Conservation (phyloP, 2,888 invertebrate genomes). For the Oscheius sp. region DNA sequence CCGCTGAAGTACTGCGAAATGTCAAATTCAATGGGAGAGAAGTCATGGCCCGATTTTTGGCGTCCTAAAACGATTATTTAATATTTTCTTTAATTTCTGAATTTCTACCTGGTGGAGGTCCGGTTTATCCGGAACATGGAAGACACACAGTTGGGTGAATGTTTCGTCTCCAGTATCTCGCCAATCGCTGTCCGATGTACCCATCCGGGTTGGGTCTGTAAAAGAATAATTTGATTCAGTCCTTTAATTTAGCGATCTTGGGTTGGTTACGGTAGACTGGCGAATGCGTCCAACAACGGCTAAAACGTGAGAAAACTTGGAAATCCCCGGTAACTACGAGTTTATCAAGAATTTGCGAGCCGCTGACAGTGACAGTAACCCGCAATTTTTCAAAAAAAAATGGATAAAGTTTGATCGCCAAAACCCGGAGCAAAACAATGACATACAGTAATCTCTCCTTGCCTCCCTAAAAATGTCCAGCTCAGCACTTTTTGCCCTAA, state of each 20-base stretch:
- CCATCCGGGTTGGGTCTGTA: slow-evolving; percentile 22
- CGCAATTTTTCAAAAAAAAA: background rate
- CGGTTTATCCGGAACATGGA: slow-evolving; percentile 71
- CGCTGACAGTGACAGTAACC: too few species aligned
- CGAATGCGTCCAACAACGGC: too few species aligned
- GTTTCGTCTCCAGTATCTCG: slow-evolving; percentile 49
- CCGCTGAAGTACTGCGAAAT: slow-evolving; percentile 49
- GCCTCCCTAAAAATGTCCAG: background rate
- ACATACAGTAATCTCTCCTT: background rate
- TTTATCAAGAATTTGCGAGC: too few species aligned
- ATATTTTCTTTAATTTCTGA: slow-evolving; percentile 12
- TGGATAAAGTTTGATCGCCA: too few species aligned
- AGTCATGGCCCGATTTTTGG: slow-evolving; percentile 58
- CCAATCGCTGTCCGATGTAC: slow-evolving; percentile 23
- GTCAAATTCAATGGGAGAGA: slow-evolving; percentile 68
- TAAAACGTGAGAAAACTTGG: too few species aligned
- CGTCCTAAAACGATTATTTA: slow-evolving; percentile 39
- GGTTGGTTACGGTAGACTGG: too few species aligned
- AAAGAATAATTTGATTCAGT: too few species aligned
- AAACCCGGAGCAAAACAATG: background rate
- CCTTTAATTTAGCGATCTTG: too few species aligned
- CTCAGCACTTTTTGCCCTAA: slow-evolving; percentile 5
- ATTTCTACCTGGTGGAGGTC: slow-evolving; percentile 6
- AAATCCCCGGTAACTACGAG: too few species aligned
- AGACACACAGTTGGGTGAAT: slow-evolving; percentile 67